phyloP scores from a whole-genome alignment of 2,797 vertebrate species.

The Propithecus deckenii region DNA sequence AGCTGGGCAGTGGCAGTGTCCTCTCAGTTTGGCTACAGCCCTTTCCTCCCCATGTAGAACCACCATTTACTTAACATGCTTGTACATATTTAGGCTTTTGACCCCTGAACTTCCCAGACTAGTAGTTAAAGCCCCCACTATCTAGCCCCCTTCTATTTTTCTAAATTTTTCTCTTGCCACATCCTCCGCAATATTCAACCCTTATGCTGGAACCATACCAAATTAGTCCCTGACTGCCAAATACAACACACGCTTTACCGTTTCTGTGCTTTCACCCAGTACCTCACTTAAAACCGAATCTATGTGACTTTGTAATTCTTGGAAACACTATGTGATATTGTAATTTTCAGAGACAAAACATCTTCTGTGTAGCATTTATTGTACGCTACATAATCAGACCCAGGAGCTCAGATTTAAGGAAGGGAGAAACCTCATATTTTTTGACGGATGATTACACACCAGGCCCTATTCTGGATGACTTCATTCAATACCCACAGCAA shows the following conservation, averaged over 20 bases:
- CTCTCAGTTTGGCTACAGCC: not conserved
- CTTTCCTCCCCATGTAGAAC: not conserved
- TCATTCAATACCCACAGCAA: not conserved
- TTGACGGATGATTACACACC: not conserved
- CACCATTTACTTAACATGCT: not conserved
- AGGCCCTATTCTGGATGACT: not conserved
- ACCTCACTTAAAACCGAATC: not conserved
- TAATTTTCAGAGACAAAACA: constrained; percentile 36
- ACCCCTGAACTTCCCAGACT: not conserved
- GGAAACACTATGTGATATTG: not conserved
- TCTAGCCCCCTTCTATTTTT: not conserved
- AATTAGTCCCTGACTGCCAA: not conserved
- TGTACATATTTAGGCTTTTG: not conserved
- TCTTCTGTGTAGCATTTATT: not conserved
- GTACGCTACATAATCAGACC: not conserved
- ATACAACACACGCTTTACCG: not conserved
- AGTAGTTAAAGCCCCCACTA: not conserved
- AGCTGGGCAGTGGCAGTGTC: not conserved
- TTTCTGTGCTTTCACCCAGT: not conserved
- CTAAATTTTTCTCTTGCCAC: not conserved
- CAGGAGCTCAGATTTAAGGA: not conserved
- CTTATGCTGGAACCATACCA: not conserved
- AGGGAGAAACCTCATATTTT: not conserved
- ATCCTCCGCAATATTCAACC: not conserved
- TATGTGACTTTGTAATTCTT: not conserved